Evolutionary conservation across 1,140 invertebrate genomes (phyloP), one percentile per base, ranked within the genome.

Genomic region (Rhagoletis pomonella): DNA sequence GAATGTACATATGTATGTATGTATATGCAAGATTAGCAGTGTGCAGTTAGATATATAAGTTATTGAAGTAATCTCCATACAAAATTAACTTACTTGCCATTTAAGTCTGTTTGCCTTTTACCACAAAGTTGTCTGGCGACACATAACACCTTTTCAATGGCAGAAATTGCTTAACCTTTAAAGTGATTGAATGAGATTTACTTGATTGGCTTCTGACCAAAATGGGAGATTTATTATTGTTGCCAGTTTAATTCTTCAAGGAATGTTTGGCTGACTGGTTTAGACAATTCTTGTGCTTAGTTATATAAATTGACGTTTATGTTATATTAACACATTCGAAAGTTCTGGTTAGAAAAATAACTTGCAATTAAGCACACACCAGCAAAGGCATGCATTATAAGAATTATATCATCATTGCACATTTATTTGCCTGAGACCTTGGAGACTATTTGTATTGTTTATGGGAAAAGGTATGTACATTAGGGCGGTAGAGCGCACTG

Each of bases 151-250:
- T 73, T 73, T 73, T 47, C 10, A 44, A 47, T 3, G 39, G 3
- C 6, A 42, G 4, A 73, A 73, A 73, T 73, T 47, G 67, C 67
- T 5, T 12, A 29, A 39, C 64, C 39, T 67, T 67, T 10, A 2
- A 67, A 67, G n/a, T 17, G 67, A 4, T n/a, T 39, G 14, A 44
- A 47, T 73, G 67, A 44, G 67, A 44, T 47, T 14, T 7, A 39
- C 67, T 73, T 73, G 67, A 73, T 73, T 73, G 67, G 67, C 67
- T 73, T 73, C 44, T 73, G 67, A 1, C 67, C 67, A 73, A 14
- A 73, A 73, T 44, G 12, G 67, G 39, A 14, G 42, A 73, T 73
- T n/a, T 73, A 73, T 73, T 73, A 39, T 73, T 73, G 14, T n/a
- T 73, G 39, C 44, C 39, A 44, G 44, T 17, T 42, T 47, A 17